Base-by-base conservation (phyloP, 2,113 vertebrate genomes). In the Gadus chalcogrammus region DNA sequence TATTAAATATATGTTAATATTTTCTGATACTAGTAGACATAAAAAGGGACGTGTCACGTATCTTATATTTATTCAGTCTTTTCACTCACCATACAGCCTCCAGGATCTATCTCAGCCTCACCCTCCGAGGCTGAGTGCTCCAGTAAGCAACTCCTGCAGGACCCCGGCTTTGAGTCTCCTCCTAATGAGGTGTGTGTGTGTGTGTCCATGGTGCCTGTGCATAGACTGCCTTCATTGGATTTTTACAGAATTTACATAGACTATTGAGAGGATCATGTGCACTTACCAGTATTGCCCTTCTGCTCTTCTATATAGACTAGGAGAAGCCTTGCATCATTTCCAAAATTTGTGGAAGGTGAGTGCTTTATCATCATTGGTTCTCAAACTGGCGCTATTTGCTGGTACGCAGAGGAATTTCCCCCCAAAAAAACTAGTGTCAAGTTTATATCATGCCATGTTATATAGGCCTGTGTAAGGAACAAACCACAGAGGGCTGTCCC, bases 261-360 rank as follows among this genome's bases (percentile, higher is more conserved):
- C 5, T 1, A 24, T n/a, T 31, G 5, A 8, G 1, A 13, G 13
- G 42, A 48, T 24, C 0, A 12, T 52, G 15, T 15, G 24, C 11
- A 16, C 27, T 63, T 16, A 55, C 11, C n/a, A 35, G 20, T 48
- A n/a, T 74, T 92, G 71, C 93, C 83, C 67, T 79, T 80, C 16
- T 61, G 76, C 79, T 59, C 92, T 91, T 72, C 84, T 92, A 91
- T 89, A 90, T 90, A 99, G 97, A 93, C 95, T 85, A 94, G 93
- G 85, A 98, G 93, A 92, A 97, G 93, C 85, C 93, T 97, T 88
- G 95, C 96, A 68, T 96, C 97, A 28, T 98, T 98, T 87, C 97
- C 97, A 72, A 97, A 95, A 12, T 98, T 97, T 73, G 96, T 98
- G 82, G 96, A 98, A 95, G 97, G 96, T 99, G 91, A 96, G 96